Percentiles rank a stretch among this genome's conserved stretches.
These are phyloP conservation scores for Ephialtes manifestator DNA, from an alignment of 2,888 invertebrate genomes.

Conservation along the genomic window DNA sequence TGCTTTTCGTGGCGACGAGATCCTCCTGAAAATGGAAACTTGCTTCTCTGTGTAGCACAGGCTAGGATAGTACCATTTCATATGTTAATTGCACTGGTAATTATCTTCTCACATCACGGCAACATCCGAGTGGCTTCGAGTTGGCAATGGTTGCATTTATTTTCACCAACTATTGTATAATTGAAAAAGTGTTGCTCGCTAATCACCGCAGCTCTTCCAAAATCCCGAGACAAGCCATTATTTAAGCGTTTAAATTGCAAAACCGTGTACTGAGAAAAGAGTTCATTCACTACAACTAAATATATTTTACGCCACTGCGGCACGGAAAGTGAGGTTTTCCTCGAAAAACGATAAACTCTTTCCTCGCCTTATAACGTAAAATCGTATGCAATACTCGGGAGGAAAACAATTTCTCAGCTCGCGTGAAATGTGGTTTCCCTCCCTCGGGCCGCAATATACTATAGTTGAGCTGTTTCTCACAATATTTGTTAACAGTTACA, in stretches of 20 bases:
- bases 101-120: conserved; percentile 60
- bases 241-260: not conserved
- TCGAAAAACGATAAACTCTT: too few relatives aligned
- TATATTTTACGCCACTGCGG: too few relatives aligned
- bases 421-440: too few relatives aligned
- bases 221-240: conserved; percentile 33
- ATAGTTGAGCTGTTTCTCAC: too few relatives aligned
- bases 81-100: conserved; percentile 65
- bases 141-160: not conserved
- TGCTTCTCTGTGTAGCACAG: not conserved
- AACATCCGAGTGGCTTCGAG: conserved; percentile 1
- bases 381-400: too few relatives aligned
- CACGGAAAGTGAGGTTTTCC: too few relatives aligned
- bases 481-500: too few relatives aligned
- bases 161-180: not conserved
- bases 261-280: too few relatives aligned
- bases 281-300: too few relatives aligned
- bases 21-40: conserved; percentile 46
- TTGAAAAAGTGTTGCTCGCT: conserved; percentile 1
- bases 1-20: conserved; percentile 60
- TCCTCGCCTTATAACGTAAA: too few relatives aligned
- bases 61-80: conserved; percentile 48
- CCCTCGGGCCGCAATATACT: too few relatives aligned
- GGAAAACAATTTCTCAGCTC: too few relatives aligned
- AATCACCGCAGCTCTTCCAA: conserved; percentile 7